Base-by-base conservation (phyloP, 64 coral and sea anemone genomes). In the Anthopleura sola region DNA sequence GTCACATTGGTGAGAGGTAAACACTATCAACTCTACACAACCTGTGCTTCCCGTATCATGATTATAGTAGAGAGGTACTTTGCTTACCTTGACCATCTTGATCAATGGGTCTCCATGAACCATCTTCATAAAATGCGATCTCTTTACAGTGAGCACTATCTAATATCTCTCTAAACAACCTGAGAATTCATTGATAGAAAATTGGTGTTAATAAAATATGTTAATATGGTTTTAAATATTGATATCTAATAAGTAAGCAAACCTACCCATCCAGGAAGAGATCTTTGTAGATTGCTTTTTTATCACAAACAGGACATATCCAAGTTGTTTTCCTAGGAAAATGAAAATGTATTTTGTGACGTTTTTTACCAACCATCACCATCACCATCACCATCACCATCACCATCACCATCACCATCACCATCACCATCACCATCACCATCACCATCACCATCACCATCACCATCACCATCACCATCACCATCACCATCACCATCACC, bases 301-400 rank as follows among this genome's bases (percentile, higher is more conserved):
- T 82, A 78, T 98, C 95, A 75, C 95, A 98, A 37, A 98, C 95
- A 76, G 95, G 95, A 75, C 91, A 98, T 85, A 93, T 88, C 91
- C 91, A 93, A 31, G 91, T 91, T 88, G 88, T 98, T 90, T 97
- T 97, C 77, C 94, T 97, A 38, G 77, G 48, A 55, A 90, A 56
- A 75, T 1, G 29, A 5, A 83, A 3, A 83, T n/a, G 1, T 44
- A 23, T n/a, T 23, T 13, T 32, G 13, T 15, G 12, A 71, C 1
- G 11, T 14, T 15, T 53, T 53, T 53, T 53, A 0, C 0, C 40
- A 3, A 2, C 40, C 40, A 44, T 8, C 40, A 44, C 40, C 39
- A 40, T 6, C 39, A n/a, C n/a, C n/a, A 40, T 40, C 39, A 40
- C 39, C 58, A 62, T 4, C 19, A n/a, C 24, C 60, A 5, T 64